Conservation (phyloP, 2,113 vertebrate genomes). For the Patagioenas fasciata region DNA sequence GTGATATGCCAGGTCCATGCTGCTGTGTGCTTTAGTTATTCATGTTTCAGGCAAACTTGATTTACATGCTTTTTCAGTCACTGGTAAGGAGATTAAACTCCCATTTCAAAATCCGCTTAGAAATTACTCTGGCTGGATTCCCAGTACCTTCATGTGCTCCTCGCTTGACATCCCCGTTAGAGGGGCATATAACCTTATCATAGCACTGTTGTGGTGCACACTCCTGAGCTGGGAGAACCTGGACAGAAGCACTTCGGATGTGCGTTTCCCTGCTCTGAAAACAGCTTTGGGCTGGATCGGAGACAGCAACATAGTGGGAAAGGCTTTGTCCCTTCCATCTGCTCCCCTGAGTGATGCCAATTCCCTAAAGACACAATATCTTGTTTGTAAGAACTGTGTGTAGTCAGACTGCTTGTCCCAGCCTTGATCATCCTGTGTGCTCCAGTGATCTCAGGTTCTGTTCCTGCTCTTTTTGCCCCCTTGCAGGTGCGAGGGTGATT, state of each 20-base stretch:
- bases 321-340: background rate
- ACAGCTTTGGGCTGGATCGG: background rate
- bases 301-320: background rate
- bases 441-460: background rate
- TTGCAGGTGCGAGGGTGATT: conserved; percentile 88
- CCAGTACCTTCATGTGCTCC: background rate
- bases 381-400: too few species aligned
- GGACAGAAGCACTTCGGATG: background rate
- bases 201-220: background rate
- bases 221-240: background rate
- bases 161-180: background rate
- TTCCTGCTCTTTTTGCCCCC: background rate
- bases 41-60: background rate
- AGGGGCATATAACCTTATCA: background rate
- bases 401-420: too few species aligned
- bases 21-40: background rate
- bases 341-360: background rate
- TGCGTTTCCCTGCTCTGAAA: background rate
- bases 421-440: background rate
- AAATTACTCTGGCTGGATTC: background rate
- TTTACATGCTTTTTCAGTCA: background rate
- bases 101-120: background rate
- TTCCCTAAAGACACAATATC: background rate
- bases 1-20: background rate
- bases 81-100: background rate